A percentile compares a stretch with the other conserved stretches of the same genome.
These are phyloP conservation scores for Corvus moneduloides DNA, from an alignment of 2,113 vertebrate species.

Conservation along the genomic window DNA sequence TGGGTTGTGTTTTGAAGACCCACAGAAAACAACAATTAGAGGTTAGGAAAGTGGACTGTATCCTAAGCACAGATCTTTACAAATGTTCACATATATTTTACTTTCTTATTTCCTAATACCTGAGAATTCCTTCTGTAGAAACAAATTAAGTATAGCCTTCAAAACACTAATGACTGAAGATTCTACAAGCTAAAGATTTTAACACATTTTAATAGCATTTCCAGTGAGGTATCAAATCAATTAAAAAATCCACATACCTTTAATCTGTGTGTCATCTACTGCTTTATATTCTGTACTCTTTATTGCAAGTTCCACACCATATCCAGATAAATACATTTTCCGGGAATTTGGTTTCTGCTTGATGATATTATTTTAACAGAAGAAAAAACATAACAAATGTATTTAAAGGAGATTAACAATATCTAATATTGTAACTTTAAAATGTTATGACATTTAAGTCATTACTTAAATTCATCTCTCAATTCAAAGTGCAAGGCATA, in stretches of 20 bases:
- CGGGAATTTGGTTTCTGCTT: conserved; percentile 80
- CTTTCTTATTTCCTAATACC: background rate
- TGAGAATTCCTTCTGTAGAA: background rate
- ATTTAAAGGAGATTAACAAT: background rate
- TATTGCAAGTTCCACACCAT: conserved; percentile 94
- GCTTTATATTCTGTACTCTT: conserved; percentile 98
- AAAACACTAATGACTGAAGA: background rate
- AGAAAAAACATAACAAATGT: background rate
- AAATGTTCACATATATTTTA: background rate
- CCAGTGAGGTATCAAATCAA: background rate
- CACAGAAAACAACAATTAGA: background rate
- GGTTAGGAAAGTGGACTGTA: background rate
- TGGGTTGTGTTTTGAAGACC: background rate
- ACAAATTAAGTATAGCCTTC: background rate
- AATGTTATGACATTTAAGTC: background rate
- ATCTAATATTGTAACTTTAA: background rate
- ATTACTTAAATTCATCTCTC: background rate
- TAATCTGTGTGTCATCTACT: conserved; percentile 87
- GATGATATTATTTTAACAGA: conserved; percentile 1
- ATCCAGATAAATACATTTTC: conserved; percentile 92
- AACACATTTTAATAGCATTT: background rate
- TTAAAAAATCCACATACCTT: conserved; percentile 75
- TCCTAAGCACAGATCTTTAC: background rate
- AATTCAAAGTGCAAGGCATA: background rate
- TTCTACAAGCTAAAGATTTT: background rate